Base-by-base conservation (phyloP, 2,888 invertebrate species). In the Ischnura elegans region DNA sequence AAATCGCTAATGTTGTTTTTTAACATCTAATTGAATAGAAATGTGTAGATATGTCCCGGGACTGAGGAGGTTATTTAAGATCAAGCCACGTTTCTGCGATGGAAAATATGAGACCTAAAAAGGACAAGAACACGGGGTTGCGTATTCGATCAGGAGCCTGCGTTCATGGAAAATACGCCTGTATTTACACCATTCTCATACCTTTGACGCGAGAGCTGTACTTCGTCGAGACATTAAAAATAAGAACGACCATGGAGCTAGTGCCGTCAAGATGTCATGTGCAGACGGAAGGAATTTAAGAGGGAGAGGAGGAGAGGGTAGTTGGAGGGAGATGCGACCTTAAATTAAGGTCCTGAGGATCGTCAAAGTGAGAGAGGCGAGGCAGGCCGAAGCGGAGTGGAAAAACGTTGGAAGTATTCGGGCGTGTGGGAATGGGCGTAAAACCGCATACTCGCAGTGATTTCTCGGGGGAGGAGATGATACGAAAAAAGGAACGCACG, bases 371-470 rank as follows among this genome's bases (percentile, higher is more conserved):
- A 61, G 25, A 36, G 29, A 3, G 76, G 76, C 10, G 2, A 76
- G 8, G 36, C 3, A 16, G 29, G 25, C 76, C 36, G 76, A 8
- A 76, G 76, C 36, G 76, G 36, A 36, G 76, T 36, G 29, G 76
- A 76, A 76, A 76, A 51, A n/a, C 13, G 76, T 36, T 2, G 36
- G 76, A 76, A 36, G 76, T 76, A 36, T 76, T 76, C 36, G 36
- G 76, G 76, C 36, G 76, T 36, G n/a, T n/a, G n/a, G 76, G 76
- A 76, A 76, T 76, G 76, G 76, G 29, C 36, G 76, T 76, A 36
- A 76, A 76, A 76, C 29, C 29, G 36, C 76, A 36, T 36, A 25
- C 8, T 16, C 76, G 29, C 10, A 10, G 36, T 4, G 29, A 76
- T 8, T 76, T 25, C 36, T n/a, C 36, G 29, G 6, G 76, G 13